phyloP scores from a whole-genome alignment of 2,888 invertebrate species.

The Philopedon plagiatum region DNA sequence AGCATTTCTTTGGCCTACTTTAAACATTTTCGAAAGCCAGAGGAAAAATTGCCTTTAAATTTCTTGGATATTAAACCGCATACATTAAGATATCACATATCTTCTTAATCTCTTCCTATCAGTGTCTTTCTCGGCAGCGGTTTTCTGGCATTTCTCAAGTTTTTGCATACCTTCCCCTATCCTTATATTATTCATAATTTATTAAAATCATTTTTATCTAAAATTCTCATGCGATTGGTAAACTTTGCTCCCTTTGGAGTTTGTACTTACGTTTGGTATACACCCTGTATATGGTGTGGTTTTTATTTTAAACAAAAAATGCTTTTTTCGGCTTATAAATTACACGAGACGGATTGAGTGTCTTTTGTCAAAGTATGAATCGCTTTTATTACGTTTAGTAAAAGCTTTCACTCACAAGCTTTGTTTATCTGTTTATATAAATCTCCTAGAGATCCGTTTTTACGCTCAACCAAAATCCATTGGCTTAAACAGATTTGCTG shows the following conservation, averaged over 20 bases:
- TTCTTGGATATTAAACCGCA: slow-evolving; percentile 23
- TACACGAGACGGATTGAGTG: neutral
- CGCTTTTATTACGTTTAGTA: slow-evolving; percentile 12
- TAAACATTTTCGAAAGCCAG: neutral
- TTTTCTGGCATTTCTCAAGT: neutral
- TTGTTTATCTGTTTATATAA: slow-evolving; percentile 22
- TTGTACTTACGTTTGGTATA: no score
- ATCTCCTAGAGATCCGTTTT: slow-evolving; percentile 1
- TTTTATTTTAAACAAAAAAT: neutral
- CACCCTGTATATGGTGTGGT: no score
- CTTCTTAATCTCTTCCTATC: slow-evolving; percentile 12
- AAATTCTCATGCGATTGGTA: no score
- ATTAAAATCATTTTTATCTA: no score
- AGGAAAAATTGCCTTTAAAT: slow-evolving; percentile 6
- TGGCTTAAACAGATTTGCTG: slow-evolving; percentile 7
- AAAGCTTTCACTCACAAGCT: slow-evolving; percentile 12
- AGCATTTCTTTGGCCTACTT: neutral
- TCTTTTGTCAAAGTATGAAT: neutral
- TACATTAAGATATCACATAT: slow-evolving; percentile 21
- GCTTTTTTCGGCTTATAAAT: neutral
- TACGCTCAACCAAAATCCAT: slow-evolving; percentile 1
- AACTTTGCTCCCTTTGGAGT: no score
- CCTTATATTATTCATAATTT: no score
- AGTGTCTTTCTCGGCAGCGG: neutral
- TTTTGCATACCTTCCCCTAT: slow-evolving; percentile 10